phyloP scores from a whole-genome alignment of 2,113 vertebrate genomes.

The Microcebus tavaratra region DNA sequence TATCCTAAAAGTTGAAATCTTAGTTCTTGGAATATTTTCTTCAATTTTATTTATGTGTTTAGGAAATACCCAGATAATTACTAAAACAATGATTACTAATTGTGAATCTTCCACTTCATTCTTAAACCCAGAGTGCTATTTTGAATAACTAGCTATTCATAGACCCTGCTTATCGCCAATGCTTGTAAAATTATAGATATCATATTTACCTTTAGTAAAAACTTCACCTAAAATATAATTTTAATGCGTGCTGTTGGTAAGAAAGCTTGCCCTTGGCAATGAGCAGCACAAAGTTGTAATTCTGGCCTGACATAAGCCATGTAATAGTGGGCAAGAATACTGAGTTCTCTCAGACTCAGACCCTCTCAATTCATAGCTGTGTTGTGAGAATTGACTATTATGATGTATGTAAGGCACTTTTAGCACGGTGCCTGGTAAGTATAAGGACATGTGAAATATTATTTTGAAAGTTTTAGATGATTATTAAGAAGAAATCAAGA shows the following conservation, averaged over 20 bases:
- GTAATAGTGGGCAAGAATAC: background rate
- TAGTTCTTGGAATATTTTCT: background rate
- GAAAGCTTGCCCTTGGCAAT: background rate
- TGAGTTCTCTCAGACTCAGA: background rate
- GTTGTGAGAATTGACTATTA: background rate
- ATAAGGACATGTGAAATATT: background rate
- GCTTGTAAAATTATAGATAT: background rate
- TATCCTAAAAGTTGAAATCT: background rate
- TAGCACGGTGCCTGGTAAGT: background rate
- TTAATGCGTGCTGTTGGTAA: background rate
- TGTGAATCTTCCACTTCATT: background rate
- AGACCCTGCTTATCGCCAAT: background rate
- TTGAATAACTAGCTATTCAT: background rate
- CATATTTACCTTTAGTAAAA: background rate
- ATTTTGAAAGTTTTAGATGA: background rate
- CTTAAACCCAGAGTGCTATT: background rate
- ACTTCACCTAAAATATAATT: background rate
- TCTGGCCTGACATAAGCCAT: background rate
- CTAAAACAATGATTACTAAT: background rate
- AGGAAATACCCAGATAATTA: background rate
- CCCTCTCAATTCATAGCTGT: background rate
- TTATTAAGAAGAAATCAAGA: background rate
- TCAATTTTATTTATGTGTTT: background rate
- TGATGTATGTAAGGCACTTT: background rate
- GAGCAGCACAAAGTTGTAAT: background rate